Base-by-base conservation (phyloP, 92 coral and sea anemone genomes). In the Phenganax subtilis region DNA sequence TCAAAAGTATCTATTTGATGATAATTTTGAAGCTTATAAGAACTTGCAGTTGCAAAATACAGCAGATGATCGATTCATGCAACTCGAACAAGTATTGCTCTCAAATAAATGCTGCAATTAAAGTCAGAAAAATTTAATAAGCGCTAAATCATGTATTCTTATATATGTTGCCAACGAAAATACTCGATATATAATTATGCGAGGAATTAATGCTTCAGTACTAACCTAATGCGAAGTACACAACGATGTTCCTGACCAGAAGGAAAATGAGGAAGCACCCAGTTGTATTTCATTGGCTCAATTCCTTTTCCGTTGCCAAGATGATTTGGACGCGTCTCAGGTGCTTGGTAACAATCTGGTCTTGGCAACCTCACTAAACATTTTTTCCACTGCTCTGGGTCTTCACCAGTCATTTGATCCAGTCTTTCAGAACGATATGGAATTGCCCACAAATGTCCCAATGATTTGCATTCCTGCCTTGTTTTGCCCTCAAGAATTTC, bases 221-320 rank as follows among this genome's bases (percentile, higher is more conserved):
- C 78, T 51, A 44, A 91, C 97, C 97, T 89, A 69, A 91, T 88
- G 64, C 97, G 82, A 30, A 91, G 61, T 17, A 93, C 88, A 75
- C 97, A 93, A 8, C 89, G 75, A 7, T 89, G 81, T 85, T 85
- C 51, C 89, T 81, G 55, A 6, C 88, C 87, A 61, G 97, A 93
- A 16, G 96, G 93, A 74, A 91, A 91, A 60, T 65, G 57, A 3
- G 97, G 97, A 9, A 93, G 75, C 7, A 87, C 83, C 97, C 97
- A 93, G 0, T 96, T 89, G 75, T 89, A 93, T 54, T 83, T 93
- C 29, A 92, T 89, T 12, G 92, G 86, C 25, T 85, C 85, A 37
- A 96, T 91, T 11, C 88, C 97, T 15, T 90, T 87, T 5, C 96
- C 91, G 70, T 93, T 91, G n/a, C 97, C 97, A 86, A 93, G 97